Evolutionary conservation across 2,888 invertebrate genomes (phyloP).

Genomic region (Cataglyphis livida): DNA sequence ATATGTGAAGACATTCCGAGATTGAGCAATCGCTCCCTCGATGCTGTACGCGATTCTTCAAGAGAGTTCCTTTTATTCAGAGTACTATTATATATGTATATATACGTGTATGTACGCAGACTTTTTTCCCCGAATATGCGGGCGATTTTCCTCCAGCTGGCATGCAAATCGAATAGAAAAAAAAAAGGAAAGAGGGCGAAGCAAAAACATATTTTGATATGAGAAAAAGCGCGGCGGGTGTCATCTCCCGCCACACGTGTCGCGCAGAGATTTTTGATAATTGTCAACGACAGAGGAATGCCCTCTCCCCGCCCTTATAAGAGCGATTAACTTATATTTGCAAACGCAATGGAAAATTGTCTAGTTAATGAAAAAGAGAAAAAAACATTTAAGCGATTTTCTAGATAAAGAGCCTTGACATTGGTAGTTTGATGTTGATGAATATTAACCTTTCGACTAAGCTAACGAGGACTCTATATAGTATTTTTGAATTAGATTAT

Average conservation of each 20-base stretch:
- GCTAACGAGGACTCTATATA: slow-evolving; percentile 75
- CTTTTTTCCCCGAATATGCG: slow-evolving; percentile 47
- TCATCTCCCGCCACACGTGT: slow-evolving; percentile 28
- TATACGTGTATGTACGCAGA: slow-evolving; percentile 42
- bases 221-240: slow-evolving; percentile 1
- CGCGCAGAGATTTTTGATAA: slow-evolving; percentile 32
- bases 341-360: slow-evolving; percentile 56
- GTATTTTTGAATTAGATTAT: slow-evolving; percentile 81
- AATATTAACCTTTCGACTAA: slow-evolving; percentile 70
- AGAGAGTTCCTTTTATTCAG: slow-evolving; percentile 70
- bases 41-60: slow-evolving; percentile 63
- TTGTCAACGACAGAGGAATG: slow-evolving; percentile 60
- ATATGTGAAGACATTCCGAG: slow-evolving; percentile 17
- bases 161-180: slow-evolving; percentile 12
- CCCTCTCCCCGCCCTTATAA: slow-evolving; percentile 21
- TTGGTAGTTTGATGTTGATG: slow-evolving; percentile 57
- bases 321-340: slow-evolving; percentile 52
- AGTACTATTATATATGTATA: slow-evolving; percentile 51
- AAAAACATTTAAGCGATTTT: slow-evolving; percentile 51
- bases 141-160: slow-evolving; percentile 61
- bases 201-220: slow-evolving; percentile 12
- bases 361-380: slow-evolving; percentile 45
- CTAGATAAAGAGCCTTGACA: slow-evolving; percentile 57
- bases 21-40: slow-evolving; percentile 54
- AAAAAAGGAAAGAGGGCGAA: neutral